Evolutionary conservation across 2,797 vertebrate species (phyloP), one percentile per base, ranked within the genome.

Genomic region (Melanotaenia trifasciata): DNA sequence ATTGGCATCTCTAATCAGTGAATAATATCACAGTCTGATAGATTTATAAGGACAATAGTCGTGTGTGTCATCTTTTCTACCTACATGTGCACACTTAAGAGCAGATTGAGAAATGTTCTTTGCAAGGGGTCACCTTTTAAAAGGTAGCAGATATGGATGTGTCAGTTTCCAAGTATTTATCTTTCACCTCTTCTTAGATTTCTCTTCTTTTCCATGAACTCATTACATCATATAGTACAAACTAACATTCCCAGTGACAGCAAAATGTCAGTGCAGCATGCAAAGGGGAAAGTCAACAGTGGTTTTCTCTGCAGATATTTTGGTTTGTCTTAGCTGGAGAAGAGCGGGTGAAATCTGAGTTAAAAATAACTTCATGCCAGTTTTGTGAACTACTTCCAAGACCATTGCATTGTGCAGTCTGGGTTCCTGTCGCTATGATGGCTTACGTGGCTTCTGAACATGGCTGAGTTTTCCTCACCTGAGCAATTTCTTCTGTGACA

Each of bases 151-250:
- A 18, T 7, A 13, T 2, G 22, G 64, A 50, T 20, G 28, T n/a
- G 8, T 32, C 12, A 1, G 24, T 50, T 26, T 72, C 30, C 28
- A 32, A 4, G 38, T 64, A 26, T 50, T 30, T 50, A 13, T 58
- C n/a, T 70, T 30, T 53, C 59, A 1, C 40, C 64, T 40, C 22
- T 20, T 50, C 14, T 40, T 62, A n/a, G 65, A 36, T 53, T 69
- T 51, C 20, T 69, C 11, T 74, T 43, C 56, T n/a, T 61, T 53
- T 67, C 10, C 63, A 64, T 54, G 51, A 63, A 57, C 35, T 38
- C 11, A 12, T 63, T 66, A 51, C 9, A 57, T 24, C 26, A 70
- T 11, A 33, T 3, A 36, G 47, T 43, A 32, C 22, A n/a, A 14
- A 73, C 35, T 28, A 36, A 64, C 33, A 51, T 66, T n/a, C n/a